phyloP scores from a whole-genome alignment of 2,888 invertebrate genomes.

The Anthophora plumipes region DNA sequence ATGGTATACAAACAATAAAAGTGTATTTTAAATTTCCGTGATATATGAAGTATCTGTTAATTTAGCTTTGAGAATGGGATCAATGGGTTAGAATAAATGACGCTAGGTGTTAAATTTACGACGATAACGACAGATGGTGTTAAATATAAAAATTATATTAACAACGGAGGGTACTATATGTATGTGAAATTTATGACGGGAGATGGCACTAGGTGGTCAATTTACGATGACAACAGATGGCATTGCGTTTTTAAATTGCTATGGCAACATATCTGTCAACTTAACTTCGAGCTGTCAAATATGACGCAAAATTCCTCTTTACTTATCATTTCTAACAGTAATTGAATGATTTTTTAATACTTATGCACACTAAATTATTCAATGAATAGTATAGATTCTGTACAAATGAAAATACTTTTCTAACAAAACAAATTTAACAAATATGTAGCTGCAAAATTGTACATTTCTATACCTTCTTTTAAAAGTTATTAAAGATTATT shows the following conservation, averaged over 20 bases:
- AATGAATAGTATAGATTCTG: not conserved
- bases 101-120: no score
- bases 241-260: slow-evolving; percentile 38
- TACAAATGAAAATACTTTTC: slow-evolving; percentile 1
- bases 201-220: not conserved
- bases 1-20: not conserved
- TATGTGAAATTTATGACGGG: not conserved
- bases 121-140: no score
- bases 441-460: not conserved
- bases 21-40: not conserved
- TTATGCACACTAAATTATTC: not conserved
- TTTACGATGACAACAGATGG: slow-evolving; percentile 8
- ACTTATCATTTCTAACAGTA: slow-evolving; percentile 8
- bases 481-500: not conserved
- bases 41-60: not conserved
- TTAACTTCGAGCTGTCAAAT: slow-evolving; percentile 35
- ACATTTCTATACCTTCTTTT: no score
- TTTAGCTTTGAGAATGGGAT: no score
- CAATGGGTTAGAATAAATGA: no score
- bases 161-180: not conserved
- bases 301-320: not conserved
- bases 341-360: not conserved
- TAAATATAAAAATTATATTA: no score
- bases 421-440: not conserved
- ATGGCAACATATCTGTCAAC: slow-evolving; percentile 56